Evolutionary conservation across 2,113 vertebrate species (phyloP), one percentile per base, ranked within the genome.

Genomic region (Heterotilapia buettikoferi): DNA sequence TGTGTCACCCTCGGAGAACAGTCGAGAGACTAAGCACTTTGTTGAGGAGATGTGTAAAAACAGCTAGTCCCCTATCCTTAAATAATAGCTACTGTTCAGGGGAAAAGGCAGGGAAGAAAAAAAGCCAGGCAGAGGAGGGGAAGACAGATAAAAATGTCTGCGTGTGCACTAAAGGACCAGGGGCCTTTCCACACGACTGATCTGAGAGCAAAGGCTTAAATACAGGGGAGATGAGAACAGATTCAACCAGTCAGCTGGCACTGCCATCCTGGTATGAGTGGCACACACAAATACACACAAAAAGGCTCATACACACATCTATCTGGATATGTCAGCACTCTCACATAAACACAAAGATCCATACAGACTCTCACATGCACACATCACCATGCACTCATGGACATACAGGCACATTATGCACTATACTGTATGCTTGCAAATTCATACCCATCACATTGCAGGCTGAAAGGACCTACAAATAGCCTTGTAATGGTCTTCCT

Each of bases 141-240:
- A 83, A 86, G 89, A 90, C 85, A 87, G 92, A 94, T 91, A 91
- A 83, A 92, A 90, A 88, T 91, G 92, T 90, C 90, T 92, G 90
- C 73, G 61, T 90, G 92, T 84, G 90, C 91, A 88, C 87, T 89
- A 89, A 91, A 95, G 84, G 91, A 94, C 92, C 88, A 91, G 89
- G 81, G 92, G 90, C 91, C 90, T 92, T 95, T 95, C 91, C 93
- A 93, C 88, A 47, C 84, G 88, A 95, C 89, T 93, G 92, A 92
- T 93, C 93, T 91, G 89, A 93, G 91, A 94, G 92, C 88, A 91
- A 92, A 92, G 89, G 86, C 90, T 94, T 94, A 92, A 93, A 92
- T 93, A 92, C 90, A 90, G 88, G 87, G 56, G 83, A 93, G 93
- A 93, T 91, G 92, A 90, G 91, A 93, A 93, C 94, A 95, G 92